These are phyloP conservation scores for Lycocerus yunnanus DNA, from an alignment of 2,888 invertebrate genomes.

Conservation along the genomic window DNA sequence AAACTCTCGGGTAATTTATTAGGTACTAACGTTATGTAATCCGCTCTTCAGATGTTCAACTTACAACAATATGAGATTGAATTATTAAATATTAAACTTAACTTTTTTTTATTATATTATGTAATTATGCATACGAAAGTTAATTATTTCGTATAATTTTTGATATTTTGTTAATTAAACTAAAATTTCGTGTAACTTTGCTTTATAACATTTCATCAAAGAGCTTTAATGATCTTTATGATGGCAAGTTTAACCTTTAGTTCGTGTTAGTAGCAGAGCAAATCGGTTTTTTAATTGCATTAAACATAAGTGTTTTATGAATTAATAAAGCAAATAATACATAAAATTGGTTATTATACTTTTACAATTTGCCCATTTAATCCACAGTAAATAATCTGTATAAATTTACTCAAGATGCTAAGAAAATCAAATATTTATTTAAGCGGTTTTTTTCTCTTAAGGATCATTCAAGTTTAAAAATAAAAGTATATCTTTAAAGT, in stretches of 20 bases:
- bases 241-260: not conserved
- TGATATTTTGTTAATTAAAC: not conserved
- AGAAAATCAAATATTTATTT: not conserved
- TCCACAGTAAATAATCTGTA: not conserved
- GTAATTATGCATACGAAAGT: not conserved
- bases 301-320: not conserved
- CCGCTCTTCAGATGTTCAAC: not conserved
- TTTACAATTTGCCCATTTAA: not conserved
- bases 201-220: not conserved
- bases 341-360: not conserved
- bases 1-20: not conserved
- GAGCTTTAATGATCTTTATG: not conserved
- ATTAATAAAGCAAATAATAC: not conserved
- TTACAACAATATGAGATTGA: not conserved
- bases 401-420: not conserved
- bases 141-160: not conserved
- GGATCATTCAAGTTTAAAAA: not conserved
- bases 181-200: not conserved
- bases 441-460: not conserved
- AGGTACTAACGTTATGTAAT: too few species aligned
- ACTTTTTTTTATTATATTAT: not conserved
- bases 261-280: not conserved
- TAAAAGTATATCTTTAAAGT: too few species aligned
- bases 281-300: not conserved
- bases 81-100: not conserved